These are phyloP conservation scores for Aphidoletes aphidimyza DNA, from an alignment of 2,888 invertebrate genomes.

Conservation along the genomic window DNA sequence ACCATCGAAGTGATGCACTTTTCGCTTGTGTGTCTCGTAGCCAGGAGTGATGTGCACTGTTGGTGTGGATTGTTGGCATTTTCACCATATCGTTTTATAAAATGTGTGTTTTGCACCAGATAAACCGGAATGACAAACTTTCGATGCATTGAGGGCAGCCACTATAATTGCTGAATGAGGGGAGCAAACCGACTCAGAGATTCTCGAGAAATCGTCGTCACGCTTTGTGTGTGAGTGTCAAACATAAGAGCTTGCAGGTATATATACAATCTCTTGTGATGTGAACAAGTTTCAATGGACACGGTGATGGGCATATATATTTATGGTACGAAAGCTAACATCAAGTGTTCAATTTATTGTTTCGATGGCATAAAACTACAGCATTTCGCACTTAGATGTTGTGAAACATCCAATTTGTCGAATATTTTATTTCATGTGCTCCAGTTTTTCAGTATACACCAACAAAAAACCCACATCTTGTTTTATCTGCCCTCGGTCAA, in stretches of 20 bases:
- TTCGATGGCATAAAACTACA: slow-evolving; percentile 48
- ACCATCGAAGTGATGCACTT: neutral
- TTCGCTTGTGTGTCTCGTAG: no score
- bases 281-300: neutral
- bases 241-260: no score
- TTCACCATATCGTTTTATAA: neutral
- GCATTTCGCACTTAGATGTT: slow-evolving; percentile 25
- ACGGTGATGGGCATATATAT: neutral
- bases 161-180: neutral
- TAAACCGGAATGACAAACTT: slow-evolving; percentile 36
- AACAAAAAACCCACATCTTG: neutral
- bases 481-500: neutral
- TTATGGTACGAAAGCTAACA: slow-evolving; percentile 6
- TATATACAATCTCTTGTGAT: neutral
- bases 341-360: slow-evolving; percentile 40
- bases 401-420: slow-evolving; percentile 35
- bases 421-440: neutral
- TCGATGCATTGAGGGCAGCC: slow-evolving; percentile 13
- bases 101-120: neutral
- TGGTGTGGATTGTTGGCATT: neutral
- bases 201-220: neutral
- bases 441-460: neutral
- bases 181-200: neutral
- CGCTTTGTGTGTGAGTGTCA: neutral
- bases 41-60: no score